Evolutionary conservation across 2,888 invertebrate species (phyloP).

Genomic region (Xanthia icteritia): DNA sequence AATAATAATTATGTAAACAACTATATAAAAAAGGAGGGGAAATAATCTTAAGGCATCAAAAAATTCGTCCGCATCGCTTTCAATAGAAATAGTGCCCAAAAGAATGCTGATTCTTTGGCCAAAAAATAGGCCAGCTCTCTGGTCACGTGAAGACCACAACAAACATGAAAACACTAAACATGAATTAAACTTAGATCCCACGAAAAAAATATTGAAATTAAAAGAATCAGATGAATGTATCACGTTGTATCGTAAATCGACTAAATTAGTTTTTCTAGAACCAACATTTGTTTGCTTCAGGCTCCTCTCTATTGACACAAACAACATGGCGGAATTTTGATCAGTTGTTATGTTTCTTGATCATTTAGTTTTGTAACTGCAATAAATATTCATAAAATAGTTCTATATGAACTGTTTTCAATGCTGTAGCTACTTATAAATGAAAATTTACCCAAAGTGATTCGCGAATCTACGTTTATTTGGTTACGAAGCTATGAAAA

Average conservation of each 20-base stretch:
- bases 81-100: no score
- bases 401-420: conserved; percentile 38
- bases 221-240: no score
- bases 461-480: conserved; percentile 36
- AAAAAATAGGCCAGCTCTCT: no score
- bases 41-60: no score
- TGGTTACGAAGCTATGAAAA: conserved; percentile 54
- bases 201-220: not conserved
- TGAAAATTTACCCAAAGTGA: conserved; percentile 32
- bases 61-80: no score
- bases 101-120: no score
- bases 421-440: conserved; percentile 26
- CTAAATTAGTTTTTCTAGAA: conserved; percentile 42
- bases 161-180: no score
- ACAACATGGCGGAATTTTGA: conserved; percentile 87
- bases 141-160: no score
- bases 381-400: conserved; percentile 49
- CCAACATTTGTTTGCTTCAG: not conserved
- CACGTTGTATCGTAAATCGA: conserved; percentile 33
- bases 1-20: no score
- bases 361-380: conserved; percentile 64
- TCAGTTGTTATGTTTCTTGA: conserved; percentile 77
- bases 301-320: conserved; percentile 68
- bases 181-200: not conserved
- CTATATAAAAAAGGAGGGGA: no score